phyloP scores from a whole-genome alignment of 1,140 invertebrate species.

The Rhyacophila brunnea region DNA sequence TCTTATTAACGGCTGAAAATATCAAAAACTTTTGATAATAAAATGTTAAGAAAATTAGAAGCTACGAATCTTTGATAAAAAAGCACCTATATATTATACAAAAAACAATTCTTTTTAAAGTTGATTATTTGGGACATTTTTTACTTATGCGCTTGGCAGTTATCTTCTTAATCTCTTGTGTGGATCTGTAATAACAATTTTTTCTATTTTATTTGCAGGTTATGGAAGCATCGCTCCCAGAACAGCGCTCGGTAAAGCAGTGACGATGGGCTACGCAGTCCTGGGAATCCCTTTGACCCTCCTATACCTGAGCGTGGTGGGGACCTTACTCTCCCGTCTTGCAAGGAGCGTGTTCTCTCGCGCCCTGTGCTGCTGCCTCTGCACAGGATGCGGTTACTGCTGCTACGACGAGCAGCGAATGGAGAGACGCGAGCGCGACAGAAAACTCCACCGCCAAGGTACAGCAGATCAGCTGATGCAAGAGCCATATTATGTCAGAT shows the following conservation, averaged over 20 bases:
- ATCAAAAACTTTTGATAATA: too few relatives aligned
- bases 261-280: constrained; percentile 86
- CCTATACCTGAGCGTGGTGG: constrained; percentile 81
- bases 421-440: constrained; percentile 74
- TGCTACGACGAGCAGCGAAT: constrained; percentile 80
- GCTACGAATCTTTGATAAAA: too few relatives aligned
- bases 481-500: constrained; percentile 77
- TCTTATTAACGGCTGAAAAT: too few relatives aligned
- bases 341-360: constrained; percentile 85
- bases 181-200: too few relatives aligned
- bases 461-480: constrained; percentile 68
- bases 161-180: too few relatives aligned
- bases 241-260: constrained; percentile 77
- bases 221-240: constrained; percentile 85
- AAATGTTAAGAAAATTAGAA: too few relatives aligned
- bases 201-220: constrained; percentile 57
- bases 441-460: constrained; percentile 73
- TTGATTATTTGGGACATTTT: too few relatives aligned
- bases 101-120: too few relatives aligned
- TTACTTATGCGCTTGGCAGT: too few relatives aligned
- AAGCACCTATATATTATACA: too few relatives aligned
- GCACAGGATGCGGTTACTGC: constrained; percentile 82
- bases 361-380: constrained; percentile 78
- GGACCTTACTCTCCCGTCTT: constrained; percentile 77
- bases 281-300: constrained; percentile 90